Base-by-base conservation (phyloP, 2,888 invertebrate genomes). In the Teleogryllus oceanicus region DNA sequence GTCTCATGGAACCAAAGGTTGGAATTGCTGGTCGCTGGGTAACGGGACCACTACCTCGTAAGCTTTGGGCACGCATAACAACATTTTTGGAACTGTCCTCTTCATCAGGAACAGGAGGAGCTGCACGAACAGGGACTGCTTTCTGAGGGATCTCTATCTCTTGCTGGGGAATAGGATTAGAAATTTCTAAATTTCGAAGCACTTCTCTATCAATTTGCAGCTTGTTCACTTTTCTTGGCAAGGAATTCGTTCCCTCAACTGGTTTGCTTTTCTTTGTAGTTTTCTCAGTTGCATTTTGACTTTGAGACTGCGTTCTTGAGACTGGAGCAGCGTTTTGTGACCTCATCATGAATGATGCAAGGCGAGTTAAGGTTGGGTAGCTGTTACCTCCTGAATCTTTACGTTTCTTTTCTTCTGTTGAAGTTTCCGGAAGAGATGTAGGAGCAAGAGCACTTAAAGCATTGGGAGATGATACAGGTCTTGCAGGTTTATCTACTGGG, bases 1-100 rank as follows among this genome's bases (percentile, higher is more conserved):
- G 92, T 50, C 96, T 88, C 94, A 95, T 95, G 0, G 95, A 95
- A 0, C 95, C 95, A 84, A 95, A 95, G 50, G 92, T 92, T 82
- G 93, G 94, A 51, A 95, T 89, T 0, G 88, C 88, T 0, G 93
- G 92, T 84, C 92, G 90, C 20, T 88, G 89, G 10, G 86, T 84
- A 76, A 86, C 86, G 49, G 81, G 77, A 1, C 87, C 85, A 0
- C 89, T 89, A 78, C 92, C 92, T 83, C 95, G 89, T 94, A 96
- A 93, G 83, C 95, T 95, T 84, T 95, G 95, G 0, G 95, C 93
- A 79, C 96, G 89, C 87, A 92, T 92, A 0, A 95, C 92, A 18
- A 92, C 91, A 0, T 89, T 90, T 75, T 90, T 88, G 78, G 89
- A 89, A 83, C 88, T 88, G 18, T 91, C 91, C 3, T 87, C 87